phyloP scores from a whole-genome alignment of 2,888 invertebrate genomes.

The Hirtodrosophila histrioides region DNA sequence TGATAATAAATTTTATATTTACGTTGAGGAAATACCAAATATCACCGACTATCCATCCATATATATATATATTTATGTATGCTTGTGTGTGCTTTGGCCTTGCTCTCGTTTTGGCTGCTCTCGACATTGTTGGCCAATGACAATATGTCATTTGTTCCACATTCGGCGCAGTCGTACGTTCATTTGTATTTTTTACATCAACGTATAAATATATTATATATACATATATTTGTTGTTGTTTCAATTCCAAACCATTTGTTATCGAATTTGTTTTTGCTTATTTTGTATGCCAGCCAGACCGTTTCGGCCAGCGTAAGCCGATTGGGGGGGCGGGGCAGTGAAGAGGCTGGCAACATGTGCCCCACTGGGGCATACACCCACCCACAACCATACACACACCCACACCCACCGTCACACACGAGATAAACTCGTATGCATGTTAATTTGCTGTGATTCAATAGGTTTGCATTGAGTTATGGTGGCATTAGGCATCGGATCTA shows the following conservation, averaged over 20 bases:
- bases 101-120: conserved; percentile 23
- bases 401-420: conserved; percentile 9
- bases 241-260: conserved; percentile 75
- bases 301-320: conserved; percentile 25
- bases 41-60: conserved; percentile 29
- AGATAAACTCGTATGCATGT: conserved; percentile 68
- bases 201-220: conserved; percentile 48
- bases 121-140: conserved; percentile 54
- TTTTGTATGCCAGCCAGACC: conserved; percentile 60
- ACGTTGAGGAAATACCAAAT: conserved; percentile 68
- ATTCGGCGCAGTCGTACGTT: conserved; percentile 58
- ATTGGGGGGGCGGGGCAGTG: conserved; percentile 17
- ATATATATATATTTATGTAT: background rate
- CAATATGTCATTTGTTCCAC: conserved; percentile 76
- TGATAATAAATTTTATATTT: conserved; percentile 80
- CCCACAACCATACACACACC: conserved; percentile 13
- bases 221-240: conserved; percentile 57
- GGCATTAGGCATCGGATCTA: conserved; percentile 59
- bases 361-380: conserved; percentile 27
- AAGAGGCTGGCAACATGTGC: conserved; percentile 47
- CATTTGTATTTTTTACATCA: conserved; percentile 37
- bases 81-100: conserved; percentile 9
- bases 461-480: conserved; percentile 73
- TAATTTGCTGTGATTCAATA: conserved; percentile 78
- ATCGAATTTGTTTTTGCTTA: conserved; percentile 74